Conservation (phyloP, 1,140 invertebrate genomes). For the Cydia splendana region DNA sequence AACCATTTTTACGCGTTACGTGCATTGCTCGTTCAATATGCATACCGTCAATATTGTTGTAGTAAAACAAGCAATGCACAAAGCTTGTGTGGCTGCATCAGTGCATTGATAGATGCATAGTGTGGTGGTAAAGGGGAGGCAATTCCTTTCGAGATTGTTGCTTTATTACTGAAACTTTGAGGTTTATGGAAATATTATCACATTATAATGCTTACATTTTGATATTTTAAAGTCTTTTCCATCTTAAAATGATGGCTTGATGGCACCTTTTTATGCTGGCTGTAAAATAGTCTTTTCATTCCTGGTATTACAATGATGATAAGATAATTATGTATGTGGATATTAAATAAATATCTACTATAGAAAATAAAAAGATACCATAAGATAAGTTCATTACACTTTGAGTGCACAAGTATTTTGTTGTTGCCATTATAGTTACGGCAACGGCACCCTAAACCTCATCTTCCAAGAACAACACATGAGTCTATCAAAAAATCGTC, state of each 20-base stretch:
- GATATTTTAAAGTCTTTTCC: background rate
- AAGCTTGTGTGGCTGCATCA: background rate
- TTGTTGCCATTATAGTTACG: background rate
- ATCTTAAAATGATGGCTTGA: background rate
- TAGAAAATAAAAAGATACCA: too few species aligned
- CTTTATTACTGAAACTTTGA: constrained; percentile 15
- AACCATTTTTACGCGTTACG: background rate
- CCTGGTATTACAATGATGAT: too few species aligned
- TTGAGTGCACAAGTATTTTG: too few species aligned
- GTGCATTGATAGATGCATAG: constrained; percentile 17
- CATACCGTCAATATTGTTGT: background rate
- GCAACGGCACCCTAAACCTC: background rate
- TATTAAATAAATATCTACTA: too few species aligned
- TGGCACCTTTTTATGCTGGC: background rate
- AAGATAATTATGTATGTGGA: too few species aligned
- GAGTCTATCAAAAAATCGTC: background rate
- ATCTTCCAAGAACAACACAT: background rate
- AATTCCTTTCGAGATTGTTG: constrained; percentile 7
- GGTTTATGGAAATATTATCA: constrained; percentile 7
- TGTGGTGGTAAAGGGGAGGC: constrained; percentile 6
- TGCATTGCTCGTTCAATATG: background rate
- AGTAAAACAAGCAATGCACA: background rate
- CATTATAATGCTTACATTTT: background rate
- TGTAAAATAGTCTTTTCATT: too few species aligned
- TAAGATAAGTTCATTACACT: too few species aligned